Conservation (phyloP, 2,113 vertebrate genomes). For the Hippocampus guttulatus region DNA sequence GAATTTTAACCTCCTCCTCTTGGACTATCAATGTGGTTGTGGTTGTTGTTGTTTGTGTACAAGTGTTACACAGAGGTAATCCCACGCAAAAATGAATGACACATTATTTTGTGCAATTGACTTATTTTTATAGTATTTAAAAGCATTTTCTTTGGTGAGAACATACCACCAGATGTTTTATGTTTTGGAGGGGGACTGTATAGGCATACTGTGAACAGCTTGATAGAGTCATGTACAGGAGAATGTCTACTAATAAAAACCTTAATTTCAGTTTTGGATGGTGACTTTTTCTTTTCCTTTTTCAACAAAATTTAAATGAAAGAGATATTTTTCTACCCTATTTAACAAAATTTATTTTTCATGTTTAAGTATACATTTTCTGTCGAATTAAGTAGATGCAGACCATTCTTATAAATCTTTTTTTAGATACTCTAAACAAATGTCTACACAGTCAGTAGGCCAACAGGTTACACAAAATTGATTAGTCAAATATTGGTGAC, state of each 20-base stretch:
- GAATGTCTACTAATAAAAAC: constrained; percentile 67
- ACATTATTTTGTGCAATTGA: constrained; percentile 61
- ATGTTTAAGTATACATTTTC: too few relatives aligned
- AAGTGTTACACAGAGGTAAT: constrained; percentile 56
- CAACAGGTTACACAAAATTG: too few relatives aligned
- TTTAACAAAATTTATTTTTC: too few relatives aligned
- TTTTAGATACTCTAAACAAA: too few relatives aligned
- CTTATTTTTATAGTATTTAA: constrained; percentile 80
- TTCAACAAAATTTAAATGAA: too few relatives aligned
- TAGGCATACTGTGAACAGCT: constrained; percentile 41
- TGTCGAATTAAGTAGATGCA: too few relatives aligned
- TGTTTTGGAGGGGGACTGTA: constrained; percentile 44
- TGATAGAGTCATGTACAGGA: constrained; percentile 43
- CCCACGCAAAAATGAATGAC: constrained; percentile 39
- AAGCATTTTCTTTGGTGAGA: constrained; percentile 55
- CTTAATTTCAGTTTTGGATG: constrained; percentile 52
- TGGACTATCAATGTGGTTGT: constrained; percentile 18
- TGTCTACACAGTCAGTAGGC: too few relatives aligned
- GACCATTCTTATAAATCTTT: too few relatives aligned
- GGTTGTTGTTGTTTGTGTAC: constrained; percentile 43
- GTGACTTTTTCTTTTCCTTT: constrained; percentile 19
- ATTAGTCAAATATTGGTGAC: too few relatives aligned
- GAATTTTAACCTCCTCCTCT: constrained; percentile 16
- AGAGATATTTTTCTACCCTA: too few relatives aligned
- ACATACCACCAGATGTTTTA: constrained; percentile 57